A percentile compares a stretch with the other conserved stretches of the same genome.
Evolutionary conservation across 2,888 invertebrate genomes (phyloP).

Genomic region (Troides aeacus): DNA sequence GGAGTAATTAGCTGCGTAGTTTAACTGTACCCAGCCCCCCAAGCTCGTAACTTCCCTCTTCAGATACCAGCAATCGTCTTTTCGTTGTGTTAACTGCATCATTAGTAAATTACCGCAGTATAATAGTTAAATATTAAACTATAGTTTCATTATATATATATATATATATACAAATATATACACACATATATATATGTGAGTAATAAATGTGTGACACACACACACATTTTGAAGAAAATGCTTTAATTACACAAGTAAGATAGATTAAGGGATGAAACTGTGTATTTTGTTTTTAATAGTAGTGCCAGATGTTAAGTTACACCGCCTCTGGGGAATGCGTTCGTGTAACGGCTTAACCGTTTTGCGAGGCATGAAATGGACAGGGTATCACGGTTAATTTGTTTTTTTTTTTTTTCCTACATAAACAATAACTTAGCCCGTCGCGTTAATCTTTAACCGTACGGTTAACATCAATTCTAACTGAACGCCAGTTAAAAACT

Average conservation of each 20-base stretch:
- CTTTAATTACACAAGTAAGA: slow-evolving; percentile 76
- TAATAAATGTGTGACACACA: slow-evolving; percentile 54
- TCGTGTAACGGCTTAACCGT: slow-evolving; percentile 43
- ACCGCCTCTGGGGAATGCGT: slow-evolving; percentile 53
- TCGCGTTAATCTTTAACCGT: too few relatives aligned
- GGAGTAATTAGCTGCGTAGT: not conserved
- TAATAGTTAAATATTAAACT: slow-evolving; percentile 25
- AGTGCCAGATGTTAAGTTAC: slow-evolving; percentile 52
- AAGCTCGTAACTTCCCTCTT: too few relatives aligned
- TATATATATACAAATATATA: slow-evolving; percentile 31
- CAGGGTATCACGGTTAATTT: slow-evolving; percentile 66
- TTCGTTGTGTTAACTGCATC: not conserved
- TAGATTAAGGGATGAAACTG: slow-evolving; percentile 56
- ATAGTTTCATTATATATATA: slow-evolving; percentile 34
- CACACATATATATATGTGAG: not conserved
- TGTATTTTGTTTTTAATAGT: slow-evolving; percentile 49
- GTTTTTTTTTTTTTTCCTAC: slow-evolving; percentile 5
- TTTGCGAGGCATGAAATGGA: slow-evolving; percentile 66
- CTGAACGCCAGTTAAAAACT: too few relatives aligned
- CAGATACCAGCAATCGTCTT: slow-evolving; percentile 1
- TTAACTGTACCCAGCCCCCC: not conserved
- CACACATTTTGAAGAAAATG: slow-evolving; percentile 51
- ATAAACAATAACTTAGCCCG: too few relatives aligned
- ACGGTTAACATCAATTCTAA: too few relatives aligned
- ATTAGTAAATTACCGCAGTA: slow-evolving; percentile 9